phyloP scores from a whole-genome alignment of 2,113 vertebrate genomes.

The Fulica atra region DNA sequence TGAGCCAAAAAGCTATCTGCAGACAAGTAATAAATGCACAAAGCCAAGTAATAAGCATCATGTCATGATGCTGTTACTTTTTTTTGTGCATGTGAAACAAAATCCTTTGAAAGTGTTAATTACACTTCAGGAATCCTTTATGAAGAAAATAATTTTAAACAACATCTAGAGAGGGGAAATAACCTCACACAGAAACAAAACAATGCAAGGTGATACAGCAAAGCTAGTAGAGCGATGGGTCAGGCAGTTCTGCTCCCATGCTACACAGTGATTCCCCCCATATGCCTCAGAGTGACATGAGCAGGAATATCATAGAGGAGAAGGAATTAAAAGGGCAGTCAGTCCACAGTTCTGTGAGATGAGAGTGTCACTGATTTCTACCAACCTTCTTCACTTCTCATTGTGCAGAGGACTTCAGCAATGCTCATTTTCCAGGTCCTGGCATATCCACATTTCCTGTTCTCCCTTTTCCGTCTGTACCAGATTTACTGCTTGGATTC shows the following conservation, averaged over 20 bases:
- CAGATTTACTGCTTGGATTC: background rate
- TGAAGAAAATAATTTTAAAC: background rate
- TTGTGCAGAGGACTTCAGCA: background rate
- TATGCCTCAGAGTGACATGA: background rate
- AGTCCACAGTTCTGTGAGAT: background rate
- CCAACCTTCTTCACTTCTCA: background rate
- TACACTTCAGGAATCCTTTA: background rate
- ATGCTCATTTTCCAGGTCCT: background rate
- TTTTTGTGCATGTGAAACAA: background rate
- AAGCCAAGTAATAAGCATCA: constrained; percentile 7
- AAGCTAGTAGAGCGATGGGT: background rate
- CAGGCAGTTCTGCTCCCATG: background rate
- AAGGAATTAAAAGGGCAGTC: background rate
- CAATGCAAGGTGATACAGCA: background rate
- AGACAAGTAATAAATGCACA: constrained; percentile 1
- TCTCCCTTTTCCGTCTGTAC: background rate
- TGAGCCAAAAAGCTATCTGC: constrained; percentile 31
- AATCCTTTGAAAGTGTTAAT: background rate
- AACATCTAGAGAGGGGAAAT: background rate
- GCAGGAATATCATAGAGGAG: background rate
- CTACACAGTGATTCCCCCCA: background rate
- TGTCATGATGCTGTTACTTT: background rate
- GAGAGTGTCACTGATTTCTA: background rate
- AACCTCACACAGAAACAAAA: background rate
- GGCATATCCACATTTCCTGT: background rate